Evolutionary conservation across 2,888 invertebrate genomes (phyloP).

Genomic region (Pristionchus entomophagus): DNA sequence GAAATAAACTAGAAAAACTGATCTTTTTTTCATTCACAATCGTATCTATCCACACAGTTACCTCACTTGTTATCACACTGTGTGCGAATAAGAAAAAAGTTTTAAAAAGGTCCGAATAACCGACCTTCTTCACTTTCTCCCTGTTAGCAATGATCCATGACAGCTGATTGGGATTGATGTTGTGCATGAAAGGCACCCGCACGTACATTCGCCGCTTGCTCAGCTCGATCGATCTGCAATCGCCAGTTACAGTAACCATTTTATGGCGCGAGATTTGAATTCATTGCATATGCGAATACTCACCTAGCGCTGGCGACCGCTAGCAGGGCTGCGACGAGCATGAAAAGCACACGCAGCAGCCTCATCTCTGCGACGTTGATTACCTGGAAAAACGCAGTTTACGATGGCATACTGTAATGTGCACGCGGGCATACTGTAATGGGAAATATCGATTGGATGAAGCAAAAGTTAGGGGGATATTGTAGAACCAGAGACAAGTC

Average conservation of each 20-base stretch:
- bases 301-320: not conserved
- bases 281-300: no score
- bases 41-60: no score
- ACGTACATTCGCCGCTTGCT: conserved; percentile 39
- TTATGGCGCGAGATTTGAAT: not conserved
- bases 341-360: not conserved
- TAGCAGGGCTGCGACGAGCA: not conserved
- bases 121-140: conserved; percentile 43
- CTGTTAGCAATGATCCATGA: conserved; percentile 34
- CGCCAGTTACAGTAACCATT: not conserved
- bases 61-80: no score
- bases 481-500: no score
- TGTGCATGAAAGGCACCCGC: conserved; percentile 44
- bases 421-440: no score
- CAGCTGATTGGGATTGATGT: conserved; percentile 27
- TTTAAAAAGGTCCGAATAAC: no score
- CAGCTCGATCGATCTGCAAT: not conserved
- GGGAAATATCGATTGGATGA: no score
- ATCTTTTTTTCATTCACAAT: no score
- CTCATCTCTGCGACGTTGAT: not conserved
- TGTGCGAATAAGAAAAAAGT: no score
- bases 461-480: no score
- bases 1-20: no score
- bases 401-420: no score
- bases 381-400: conserved; percentile 13